A percentile compares a stretch with the other conserved stretches of the same genome.
Evolutionary conservation across 2,888 invertebrate genomes (phyloP).

Genomic region (Acrocyrtus sp.): DNA sequence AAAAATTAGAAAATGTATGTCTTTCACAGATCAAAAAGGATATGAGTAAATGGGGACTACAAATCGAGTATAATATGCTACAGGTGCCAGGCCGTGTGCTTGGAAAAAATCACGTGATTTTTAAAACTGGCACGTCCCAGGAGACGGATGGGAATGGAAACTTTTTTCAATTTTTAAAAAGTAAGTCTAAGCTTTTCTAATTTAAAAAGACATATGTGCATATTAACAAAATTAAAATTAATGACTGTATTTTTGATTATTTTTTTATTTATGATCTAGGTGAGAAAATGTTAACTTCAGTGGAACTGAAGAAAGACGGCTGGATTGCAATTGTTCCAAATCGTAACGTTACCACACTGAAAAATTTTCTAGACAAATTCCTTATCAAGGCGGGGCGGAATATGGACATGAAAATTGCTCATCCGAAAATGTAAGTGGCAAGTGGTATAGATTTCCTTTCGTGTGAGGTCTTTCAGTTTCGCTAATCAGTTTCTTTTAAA

Average conservation of each 20-base stretch:
- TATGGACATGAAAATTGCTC: slow-evolving; percentile 23
- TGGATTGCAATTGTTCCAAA: slow-evolving; percentile 40
- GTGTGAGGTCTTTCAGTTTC: neutral
- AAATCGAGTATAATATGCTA: slow-evolving; percentile 4
- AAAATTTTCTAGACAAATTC: slow-evolving; percentile 39
- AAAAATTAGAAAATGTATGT: neutral
- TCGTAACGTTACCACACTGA: slow-evolving; percentile 25
- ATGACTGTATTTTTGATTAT: neutral
- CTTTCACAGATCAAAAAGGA: slow-evolving; percentile 14
- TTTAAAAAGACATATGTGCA: too few relatives aligned
- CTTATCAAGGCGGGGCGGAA: slow-evolving; percentile 27
- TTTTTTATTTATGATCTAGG: slow-evolving; percentile 5
- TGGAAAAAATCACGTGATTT: slow-evolving; percentile 16
- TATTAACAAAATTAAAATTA: too few relatives aligned
- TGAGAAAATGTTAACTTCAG: slow-evolving; percentile 35
- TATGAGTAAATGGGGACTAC: slow-evolving; percentile 33
- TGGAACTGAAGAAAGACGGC: slow-evolving; percentile 14
- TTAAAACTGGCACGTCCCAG: slow-evolving; percentile 6
- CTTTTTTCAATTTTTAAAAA: slow-evolving; percentile 39
- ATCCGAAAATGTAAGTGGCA: slow-evolving; percentile 44
- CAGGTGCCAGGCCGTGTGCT: slow-evolving; percentile 22
- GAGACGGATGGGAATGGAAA: slow-evolving; percentile 36
- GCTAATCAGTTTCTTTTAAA: neutral
- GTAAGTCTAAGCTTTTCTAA: slow-evolving; percentile 13
- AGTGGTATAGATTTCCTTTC: neutral